phyloP scores from a whole-genome alignment of 2,888 invertebrate genomes.

The Neoascia interrupta region DNA sequence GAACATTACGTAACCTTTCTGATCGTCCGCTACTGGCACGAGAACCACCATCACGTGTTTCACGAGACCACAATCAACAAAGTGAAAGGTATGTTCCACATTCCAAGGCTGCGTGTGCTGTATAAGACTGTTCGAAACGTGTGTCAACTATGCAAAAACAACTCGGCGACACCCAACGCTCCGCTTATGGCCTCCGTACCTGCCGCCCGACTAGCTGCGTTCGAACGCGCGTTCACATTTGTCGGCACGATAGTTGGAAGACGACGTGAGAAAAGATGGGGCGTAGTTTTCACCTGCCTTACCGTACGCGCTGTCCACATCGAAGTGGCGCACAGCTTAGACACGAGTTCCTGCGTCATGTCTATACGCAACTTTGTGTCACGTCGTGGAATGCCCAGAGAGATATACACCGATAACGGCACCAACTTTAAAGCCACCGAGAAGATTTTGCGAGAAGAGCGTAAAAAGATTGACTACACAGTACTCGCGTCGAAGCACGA shows the following conservation, averaged over 20 bases:
- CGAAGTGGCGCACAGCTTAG: too few relatives aligned
- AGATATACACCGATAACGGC: too few relatives aligned
- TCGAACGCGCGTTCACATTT: conserved; percentile 62
- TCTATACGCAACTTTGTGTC: too few relatives aligned
- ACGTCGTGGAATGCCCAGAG: too few relatives aligned
- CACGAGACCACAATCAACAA: conserved; percentile 56
- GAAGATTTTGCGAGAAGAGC: too few relatives aligned
- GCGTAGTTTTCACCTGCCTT: too few relatives aligned
- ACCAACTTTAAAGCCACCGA: too few relatives aligned
- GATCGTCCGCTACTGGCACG: conserved; percentile 39
- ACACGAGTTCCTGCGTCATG: too few relatives aligned
- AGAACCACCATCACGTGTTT: conserved; percentile 46
- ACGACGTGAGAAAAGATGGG: too few relatives aligned
- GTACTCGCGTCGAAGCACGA: conserved; percentile 40
- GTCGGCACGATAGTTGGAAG: too few relatives aligned
- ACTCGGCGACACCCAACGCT: conserved; percentile 6
- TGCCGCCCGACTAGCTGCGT: conserved; percentile 41
- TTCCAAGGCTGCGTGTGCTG: conserved; percentile 47
- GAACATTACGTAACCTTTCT: conserved; percentile 48
- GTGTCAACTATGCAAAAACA: conserved; percentile 62
- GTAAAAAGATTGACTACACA: too few relatives aligned
- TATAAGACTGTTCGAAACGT: conserved; percentile 49
- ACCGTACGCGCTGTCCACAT: too few relatives aligned
- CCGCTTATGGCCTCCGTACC: conserved; percentile 64
- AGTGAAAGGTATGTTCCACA: conserved; percentile 53